These are phyloP conservation scores for Lasioglossum malachurum DNA, from an alignment of 2,888 invertebrate genomes.

Conservation along the genomic window DNA sequence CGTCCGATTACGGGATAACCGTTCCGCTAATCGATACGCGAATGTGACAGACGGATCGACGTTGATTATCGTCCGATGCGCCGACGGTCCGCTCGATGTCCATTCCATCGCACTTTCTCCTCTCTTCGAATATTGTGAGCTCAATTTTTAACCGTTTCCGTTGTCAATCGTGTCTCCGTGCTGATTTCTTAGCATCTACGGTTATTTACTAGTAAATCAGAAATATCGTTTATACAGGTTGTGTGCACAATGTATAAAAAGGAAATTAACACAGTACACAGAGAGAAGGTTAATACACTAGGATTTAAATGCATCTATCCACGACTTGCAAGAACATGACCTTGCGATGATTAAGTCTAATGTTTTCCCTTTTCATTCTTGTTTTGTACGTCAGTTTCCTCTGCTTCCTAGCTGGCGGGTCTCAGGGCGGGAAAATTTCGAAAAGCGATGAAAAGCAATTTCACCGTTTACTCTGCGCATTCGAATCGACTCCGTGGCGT, in stretches of 20 bases:
- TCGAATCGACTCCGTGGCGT: background rate
- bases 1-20: constrained; percentile 45
- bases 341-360: too few relatives aligned
- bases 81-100: too few relatives aligned
- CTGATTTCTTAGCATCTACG: too few relatives aligned
- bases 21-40: constrained; percentile 44
- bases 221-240: too few relatives aligned
- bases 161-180: too few relatives aligned
- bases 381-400: background rate
- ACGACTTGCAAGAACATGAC: too few relatives aligned
- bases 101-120: background rate
- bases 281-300: too few relatives aligned
- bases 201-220: too few relatives aligned
- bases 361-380: background rate
- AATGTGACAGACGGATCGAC: constrained; percentile 38
- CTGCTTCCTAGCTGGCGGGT: background rate
- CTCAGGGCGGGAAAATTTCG: background rate
- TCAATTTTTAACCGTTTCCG: background rate
- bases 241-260: too few relatives aligned
- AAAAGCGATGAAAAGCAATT: background rate
- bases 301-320: too few relatives aligned
- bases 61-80: constrained; percentile 28
- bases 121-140: background rate
- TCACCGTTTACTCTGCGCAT: background rate
- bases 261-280: too few relatives aligned